Percentiles rank a stretch among this genome's conserved stretches.
These are phyloP conservation scores for Brachionus sp. DNA, from an alignment of 1,140 invertebrate genomes.

Conservation along the genomic window DNA sequence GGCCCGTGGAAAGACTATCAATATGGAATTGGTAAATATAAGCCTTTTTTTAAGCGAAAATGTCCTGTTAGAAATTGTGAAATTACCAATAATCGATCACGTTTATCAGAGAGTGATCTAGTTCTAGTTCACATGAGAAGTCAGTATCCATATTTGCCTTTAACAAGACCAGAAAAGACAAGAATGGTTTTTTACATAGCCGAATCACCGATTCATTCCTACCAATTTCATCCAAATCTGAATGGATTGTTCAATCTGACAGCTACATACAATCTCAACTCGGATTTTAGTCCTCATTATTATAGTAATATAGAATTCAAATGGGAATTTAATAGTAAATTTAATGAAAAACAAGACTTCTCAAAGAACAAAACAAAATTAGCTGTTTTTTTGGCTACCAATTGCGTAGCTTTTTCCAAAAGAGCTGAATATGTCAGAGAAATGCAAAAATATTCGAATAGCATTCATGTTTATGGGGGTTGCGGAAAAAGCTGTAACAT, in stretches of 20 bases:
- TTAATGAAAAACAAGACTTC: not conserved
- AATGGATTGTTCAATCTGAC: slow-evolving; percentile 50
- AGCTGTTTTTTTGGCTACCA: not conserved
- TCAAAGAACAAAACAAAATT: not conserved
- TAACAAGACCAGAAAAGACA: not conserved
- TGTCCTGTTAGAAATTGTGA: slow-evolving; percentile 5
- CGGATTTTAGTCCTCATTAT: slow-evolving; percentile 47
- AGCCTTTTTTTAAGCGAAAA: not conserved
- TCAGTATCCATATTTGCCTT: not conserved
- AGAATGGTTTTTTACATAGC: not conserved
- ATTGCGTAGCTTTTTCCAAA: slow-evolving; percentile 43
- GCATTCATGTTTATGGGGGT: slow-evolving; percentile 48
- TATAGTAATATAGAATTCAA: not conserved
- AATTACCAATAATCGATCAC: not conserved
- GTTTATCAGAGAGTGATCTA: not conserved
- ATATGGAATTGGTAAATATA: not conserved
- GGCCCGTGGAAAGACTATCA: no score
- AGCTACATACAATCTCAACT: slow-evolving; percentile 49
- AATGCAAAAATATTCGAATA: slow-evolving; percentile 46
- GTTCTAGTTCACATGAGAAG: not conserved
- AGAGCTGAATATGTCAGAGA: slow-evolving; percentile 46
- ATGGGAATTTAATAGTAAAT: not conserved
- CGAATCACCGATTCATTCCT: not conserved
- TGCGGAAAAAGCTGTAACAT: slow-evolving; percentile 46
- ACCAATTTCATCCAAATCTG: not conserved